These are phyloP conservation scores for Sclerodermus sp. DNA, from an alignment of 2,888 invertebrate species.

Conservation along the genomic window DNA sequence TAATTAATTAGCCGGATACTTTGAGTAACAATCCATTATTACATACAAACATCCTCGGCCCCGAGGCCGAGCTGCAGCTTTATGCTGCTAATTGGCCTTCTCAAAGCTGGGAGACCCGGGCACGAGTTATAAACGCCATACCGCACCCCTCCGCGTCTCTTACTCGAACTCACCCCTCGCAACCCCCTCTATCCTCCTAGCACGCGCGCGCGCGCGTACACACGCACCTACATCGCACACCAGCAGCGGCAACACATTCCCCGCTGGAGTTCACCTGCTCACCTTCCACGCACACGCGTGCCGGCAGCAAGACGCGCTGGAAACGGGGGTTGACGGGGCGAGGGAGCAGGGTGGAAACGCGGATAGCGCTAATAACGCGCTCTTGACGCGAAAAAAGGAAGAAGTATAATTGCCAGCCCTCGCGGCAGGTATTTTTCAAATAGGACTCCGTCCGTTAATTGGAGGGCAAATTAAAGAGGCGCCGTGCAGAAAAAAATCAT, in stretches of 20 bases:
- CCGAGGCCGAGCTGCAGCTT: constrained; percentile 51
- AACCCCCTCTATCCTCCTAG: too few relatives aligned
- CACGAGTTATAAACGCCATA: constrained; percentile 56
- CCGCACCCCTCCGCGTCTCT: constrained; percentile 13
- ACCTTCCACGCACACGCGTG: too few relatives aligned
- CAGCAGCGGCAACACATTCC: constrained; percentile 2
- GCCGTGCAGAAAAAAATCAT: constrained; percentile 17
- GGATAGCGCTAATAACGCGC: background rate
- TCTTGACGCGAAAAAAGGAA: constrained; percentile 14
- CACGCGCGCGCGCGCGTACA: too few relatives aligned
- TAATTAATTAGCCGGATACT: constrained; percentile 59
- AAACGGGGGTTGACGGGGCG: background rate
- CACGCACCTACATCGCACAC: too few relatives aligned
- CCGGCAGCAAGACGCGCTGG: background rate
- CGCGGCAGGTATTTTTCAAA: constrained; percentile 40
- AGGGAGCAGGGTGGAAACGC: background rate
- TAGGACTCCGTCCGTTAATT: constrained; percentile 44
- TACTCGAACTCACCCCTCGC: background rate
- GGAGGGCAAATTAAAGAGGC: constrained; percentile 47
- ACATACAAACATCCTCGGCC: constrained; percentile 55
- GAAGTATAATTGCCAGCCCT: constrained; percentile 45
- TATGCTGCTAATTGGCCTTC: constrained; percentile 58
- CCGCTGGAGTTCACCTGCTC: constrained; percentile 4
- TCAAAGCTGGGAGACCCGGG: constrained; percentile 47
- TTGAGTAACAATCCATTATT: constrained; percentile 58